These are phyloP conservation scores for Synergus laeviventris DNA, from an alignment of 2,888 invertebrate genomes.

Conservation along the genomic window DNA sequence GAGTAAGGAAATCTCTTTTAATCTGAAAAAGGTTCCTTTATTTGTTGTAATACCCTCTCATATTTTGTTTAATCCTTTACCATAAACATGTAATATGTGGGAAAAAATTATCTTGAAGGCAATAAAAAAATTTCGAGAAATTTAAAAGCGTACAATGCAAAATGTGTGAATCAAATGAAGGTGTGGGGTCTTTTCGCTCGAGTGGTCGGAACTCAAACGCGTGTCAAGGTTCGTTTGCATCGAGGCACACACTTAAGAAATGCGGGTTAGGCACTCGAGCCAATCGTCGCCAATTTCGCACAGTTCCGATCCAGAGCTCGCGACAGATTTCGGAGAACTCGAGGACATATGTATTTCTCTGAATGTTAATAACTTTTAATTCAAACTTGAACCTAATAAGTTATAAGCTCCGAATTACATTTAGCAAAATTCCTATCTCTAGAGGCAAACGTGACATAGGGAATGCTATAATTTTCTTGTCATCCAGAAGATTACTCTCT, in stretches of 20 bases:
- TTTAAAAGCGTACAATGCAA: background rate
- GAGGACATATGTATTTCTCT: slow-evolving; percentile 4
- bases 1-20: too few species aligned
- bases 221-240: slow-evolving; percentile 39
- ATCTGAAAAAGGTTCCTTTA: too few species aligned
- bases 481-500: slow-evolving; percentile 29
- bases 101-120: background rate
- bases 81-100: too few species aligned
- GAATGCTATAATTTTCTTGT: slow-evolving; percentile 28
- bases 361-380: background rate
- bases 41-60: too few species aligned
- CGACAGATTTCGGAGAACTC: slow-evolving; percentile 50
- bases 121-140: background rate
- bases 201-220: slow-evolving; percentile 34
- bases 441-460: background rate
- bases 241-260: slow-evolving; percentile 36
- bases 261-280: slow-evolving; percentile 43
- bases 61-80: too few species aligned
- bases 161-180: slow-evolving; percentile 29
- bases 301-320: slow-evolving; percentile 46
- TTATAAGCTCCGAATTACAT: background rate
- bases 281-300: slow-evolving; percentile 47
- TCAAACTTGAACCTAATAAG: background rate
- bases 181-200: slow-evolving; percentile 22
- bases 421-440: background rate